These are phyloP conservation scores for Nycticebus coucang DNA, from an alignment of 2,113 vertebrate genomes.

Conservation along the genomic window DNA sequence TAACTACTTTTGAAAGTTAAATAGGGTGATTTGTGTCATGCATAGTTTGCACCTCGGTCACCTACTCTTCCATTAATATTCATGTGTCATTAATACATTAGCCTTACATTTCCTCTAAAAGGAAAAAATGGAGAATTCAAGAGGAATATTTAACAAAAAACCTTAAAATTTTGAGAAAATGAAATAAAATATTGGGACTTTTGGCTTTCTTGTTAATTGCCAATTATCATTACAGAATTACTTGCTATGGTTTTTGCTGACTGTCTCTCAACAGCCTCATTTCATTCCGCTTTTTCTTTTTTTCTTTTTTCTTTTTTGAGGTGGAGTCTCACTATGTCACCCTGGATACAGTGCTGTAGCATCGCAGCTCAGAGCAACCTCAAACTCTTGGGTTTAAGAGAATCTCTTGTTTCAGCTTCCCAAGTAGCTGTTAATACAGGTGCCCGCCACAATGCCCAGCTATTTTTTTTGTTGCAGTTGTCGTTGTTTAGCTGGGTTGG, in stretches of 20 bases:
- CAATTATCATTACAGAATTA: neutral
- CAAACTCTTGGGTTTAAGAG: no score
- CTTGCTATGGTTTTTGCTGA: neutral
- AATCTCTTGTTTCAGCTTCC: no score
- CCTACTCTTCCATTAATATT: neutral
- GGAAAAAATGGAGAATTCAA: constrained; percentile 22
- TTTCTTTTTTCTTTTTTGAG: neutral
- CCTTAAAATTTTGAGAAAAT: neutral
- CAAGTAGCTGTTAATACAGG: no score
- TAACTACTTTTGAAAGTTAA: neutral
- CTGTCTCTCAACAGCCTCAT: neutral
- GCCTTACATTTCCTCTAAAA: neutral
- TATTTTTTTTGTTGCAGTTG: no score
- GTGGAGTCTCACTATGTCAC: no score
- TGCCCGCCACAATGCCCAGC: no score
- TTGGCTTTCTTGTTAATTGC: neutral
- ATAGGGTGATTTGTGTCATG: neutral
- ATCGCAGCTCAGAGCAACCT: no score
- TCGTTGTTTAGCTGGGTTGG: no score
- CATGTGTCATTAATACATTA: neutral
- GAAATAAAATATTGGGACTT: neutral
- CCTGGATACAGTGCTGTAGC: no score
- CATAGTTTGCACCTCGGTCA: neutral
- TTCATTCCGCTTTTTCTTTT: neutral
- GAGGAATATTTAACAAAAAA: neutral